Conservation (phyloP, 2,113 vertebrate species). For the Genyomyrus donnyi region DNA sequence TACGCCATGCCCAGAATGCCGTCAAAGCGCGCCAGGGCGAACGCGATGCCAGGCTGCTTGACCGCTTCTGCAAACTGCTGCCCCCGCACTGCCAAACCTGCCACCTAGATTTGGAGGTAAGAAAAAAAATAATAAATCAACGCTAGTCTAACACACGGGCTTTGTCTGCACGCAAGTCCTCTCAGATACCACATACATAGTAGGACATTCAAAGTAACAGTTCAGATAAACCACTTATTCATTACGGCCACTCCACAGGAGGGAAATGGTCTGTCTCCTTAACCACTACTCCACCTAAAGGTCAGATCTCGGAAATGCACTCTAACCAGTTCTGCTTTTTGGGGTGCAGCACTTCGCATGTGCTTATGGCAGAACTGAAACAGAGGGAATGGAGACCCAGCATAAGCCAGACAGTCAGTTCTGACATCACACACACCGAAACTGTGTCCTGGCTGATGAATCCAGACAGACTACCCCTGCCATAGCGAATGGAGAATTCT, state of each 20-base stretch:
- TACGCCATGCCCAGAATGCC: constrained; percentile 76
- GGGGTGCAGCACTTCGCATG: neutral
- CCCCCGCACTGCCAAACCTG: neutral
- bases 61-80: constrained; percentile 74
- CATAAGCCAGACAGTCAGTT: neutral
- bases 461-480: constrained; percentile 64
- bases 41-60: constrained; percentile 70
- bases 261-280: neutral
- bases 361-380: neutral
- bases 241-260: neutral
- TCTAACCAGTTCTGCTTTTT: neutral
- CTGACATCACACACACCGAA: constrained; percentile 52
- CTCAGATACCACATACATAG: neutral
- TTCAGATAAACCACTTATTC: neutral
- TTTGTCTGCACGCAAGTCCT: neutral
- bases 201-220: neutral
- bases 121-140: neutral
- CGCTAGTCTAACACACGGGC: neutral
- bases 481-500: constrained; percentile 67
- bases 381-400: neutral
- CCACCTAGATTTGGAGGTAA: neutral
- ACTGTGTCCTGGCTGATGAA: constrained; percentile 74
- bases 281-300: neutral
- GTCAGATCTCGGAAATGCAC: neutral
- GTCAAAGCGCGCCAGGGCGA: constrained; percentile 63